A percentile compares a stretch with the other conserved stretches of the same genome.
These are phyloP conservation scores for Istiophorus platypterus DNA, from an alignment of 2,113 vertebrate species.

Conservation along the genomic window DNA sequence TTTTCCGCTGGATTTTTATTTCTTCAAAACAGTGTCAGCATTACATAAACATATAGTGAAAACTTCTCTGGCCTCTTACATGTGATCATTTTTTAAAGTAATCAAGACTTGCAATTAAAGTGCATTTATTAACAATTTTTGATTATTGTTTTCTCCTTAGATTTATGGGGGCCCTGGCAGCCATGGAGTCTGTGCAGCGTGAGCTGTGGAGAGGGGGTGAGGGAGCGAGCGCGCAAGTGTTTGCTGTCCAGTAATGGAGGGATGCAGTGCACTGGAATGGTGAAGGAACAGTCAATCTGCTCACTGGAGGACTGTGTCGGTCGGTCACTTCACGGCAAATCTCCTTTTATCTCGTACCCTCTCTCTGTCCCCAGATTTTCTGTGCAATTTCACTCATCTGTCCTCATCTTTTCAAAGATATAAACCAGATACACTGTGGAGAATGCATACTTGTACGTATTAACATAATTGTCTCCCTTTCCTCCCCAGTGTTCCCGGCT, in stretches of 20 bases:
- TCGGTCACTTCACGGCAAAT: conserved; percentile 72
- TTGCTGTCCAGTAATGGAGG: conserved; percentile 84
- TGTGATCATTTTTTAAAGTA: not conserved
- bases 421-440: not conserved
- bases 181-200: conserved; percentile 93
- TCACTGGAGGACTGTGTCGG: conserved; percentile 92
- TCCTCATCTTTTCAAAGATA: not conserved
- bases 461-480: not conserved
- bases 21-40: not conserved
- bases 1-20: not conserved
- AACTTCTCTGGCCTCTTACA: not conserved
- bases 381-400: not conserved
- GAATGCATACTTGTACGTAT: not conserved
- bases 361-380: not conserved
- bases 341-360: not conserved
- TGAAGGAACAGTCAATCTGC: conserved; percentile 89
- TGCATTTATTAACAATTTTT: not conserved
- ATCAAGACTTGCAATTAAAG: not conserved
- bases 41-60: not conserved
- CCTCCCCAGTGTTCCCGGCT: conserved; percentile 41
- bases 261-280: conserved; percentile 85
- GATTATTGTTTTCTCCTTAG: conserved; percentile 36
- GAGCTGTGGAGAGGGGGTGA: conserved; percentile 92
- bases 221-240: conserved; percentile 90
- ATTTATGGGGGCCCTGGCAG: conserved; percentile 91